Evolutionary conservation across 2,797 vertebrate species (phyloP), one percentile per base, ranked within the genome.

Genomic region (Poeciliopsis turneri): DNA sequence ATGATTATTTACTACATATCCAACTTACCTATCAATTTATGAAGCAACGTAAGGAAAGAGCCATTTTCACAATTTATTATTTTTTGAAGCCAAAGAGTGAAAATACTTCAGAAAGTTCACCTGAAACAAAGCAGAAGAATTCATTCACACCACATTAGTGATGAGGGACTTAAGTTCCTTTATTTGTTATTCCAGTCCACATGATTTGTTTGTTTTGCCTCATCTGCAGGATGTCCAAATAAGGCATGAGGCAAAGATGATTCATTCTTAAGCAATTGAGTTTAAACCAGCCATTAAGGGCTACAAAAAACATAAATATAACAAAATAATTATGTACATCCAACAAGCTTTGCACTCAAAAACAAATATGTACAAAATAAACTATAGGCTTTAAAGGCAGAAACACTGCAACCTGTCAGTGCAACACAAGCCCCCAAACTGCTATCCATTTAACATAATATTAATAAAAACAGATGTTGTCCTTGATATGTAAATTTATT

Each of bases 241-340:
- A 93, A 93, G 87, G 92, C 91, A 92, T 81, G 87, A 93, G 86
- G 91, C 90, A 92, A 43, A 68, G 86, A 79, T 1, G 23, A 78
- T 82, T 90, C 78, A 86, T 90, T 89, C 81, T 92, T 23, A 92
- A 87, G 82, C 84, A 88, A 55, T 84, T 72, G 76, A 82, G 45
- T 84, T 91, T 80, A 71, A 86, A 89, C 86, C 84, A 91, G 84
- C 82, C 68, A 82, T 51, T 59, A 73, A 86, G 81, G 84, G 90
- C 89, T 92, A 90, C 82, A 94, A 94, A 95, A 94, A 88, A 92
- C 92, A 95, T 91, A 93, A 94, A 94, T 92, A 93, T 90, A 85
- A 89, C 91, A 93, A 95, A 93, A 95, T 90, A 87, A 90, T 80
- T 87, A 94, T 94, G 92, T 94, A 94, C 93, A 95, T 90, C 83